Evolutionary conservation across 2,113 vertebrate genomes (phyloP).

Genomic region (Prolemur simus): DNA sequence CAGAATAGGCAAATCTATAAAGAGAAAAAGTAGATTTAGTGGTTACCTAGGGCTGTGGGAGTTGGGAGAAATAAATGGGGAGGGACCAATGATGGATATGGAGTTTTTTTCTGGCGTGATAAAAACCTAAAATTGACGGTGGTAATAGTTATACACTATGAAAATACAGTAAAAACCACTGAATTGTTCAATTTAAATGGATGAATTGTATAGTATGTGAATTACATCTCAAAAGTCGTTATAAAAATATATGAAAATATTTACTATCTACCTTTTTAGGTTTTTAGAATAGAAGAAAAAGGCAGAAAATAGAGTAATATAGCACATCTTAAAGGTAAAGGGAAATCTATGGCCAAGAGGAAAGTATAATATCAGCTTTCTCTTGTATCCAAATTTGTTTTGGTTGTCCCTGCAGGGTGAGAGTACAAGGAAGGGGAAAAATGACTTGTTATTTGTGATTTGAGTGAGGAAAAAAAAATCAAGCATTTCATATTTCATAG

Average conservation of each 20-base stretch:
- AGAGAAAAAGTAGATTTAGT: not conserved
- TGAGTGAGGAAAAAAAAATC: constrained; percentile 1
- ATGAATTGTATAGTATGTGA: not conserved
- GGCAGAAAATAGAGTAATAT: not conserved
- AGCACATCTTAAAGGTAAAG: constrained; percentile 27
- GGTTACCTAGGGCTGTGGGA: not conserved
- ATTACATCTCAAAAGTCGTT: not conserved
- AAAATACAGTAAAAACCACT: not conserved
- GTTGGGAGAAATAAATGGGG: not conserved
- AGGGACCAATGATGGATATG: not conserved
- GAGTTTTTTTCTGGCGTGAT: not conserved
- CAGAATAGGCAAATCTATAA: not conserved
- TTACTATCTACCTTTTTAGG: not conserved
- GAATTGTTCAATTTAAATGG: not conserved
- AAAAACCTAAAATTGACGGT: constrained; percentile 15
- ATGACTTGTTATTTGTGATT: not conserved
- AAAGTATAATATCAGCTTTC: not conserved
- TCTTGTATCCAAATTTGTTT: not conserved
- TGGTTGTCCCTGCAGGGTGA: not conserved
- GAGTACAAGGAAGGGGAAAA: not conserved
- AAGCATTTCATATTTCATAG: constrained; percentile 33
- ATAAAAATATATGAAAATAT: not conserved
- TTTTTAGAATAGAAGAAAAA: constrained; percentile 9
- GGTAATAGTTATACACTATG: not conserved
- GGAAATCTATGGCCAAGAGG: not conserved